Evolutionary conservation across 2,888 invertebrate species (phyloP), one percentile per base, ranked within the genome.

Genomic region (Rhingia campestris): DNA sequence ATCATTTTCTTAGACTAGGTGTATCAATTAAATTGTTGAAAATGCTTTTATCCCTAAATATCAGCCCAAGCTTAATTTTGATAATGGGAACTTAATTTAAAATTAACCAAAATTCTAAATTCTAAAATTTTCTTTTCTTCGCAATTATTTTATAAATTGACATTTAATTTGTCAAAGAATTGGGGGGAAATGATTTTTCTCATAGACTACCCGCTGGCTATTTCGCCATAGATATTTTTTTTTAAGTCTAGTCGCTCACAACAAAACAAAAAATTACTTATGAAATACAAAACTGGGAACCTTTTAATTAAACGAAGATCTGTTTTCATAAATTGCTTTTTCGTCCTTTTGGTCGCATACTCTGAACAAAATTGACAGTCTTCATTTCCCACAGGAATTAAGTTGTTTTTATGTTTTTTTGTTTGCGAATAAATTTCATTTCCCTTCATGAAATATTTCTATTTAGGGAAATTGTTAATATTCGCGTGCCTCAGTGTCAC

Each of bases 221-320:
- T 22, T 22, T 2, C 22, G 22, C 22, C 22, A 22, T 22, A 22
- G 2, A 22, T 22, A 22, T 22, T 22, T 22, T 22, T n/a, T 22
- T 22, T 22, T 22, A 22, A 22, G 22, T 22, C 22, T 22, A 22
- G 22, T 22, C 22, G 22, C 22, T 22, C 1, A 22, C 22, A 45
- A 45, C n/a, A n/a, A 45, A 45, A 12, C n/a, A 22, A 22, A 22
- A 22, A 22, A 22, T 22, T 22, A 22, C 1, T 22, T 22, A 4
- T 10, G 30, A 30, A 2, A 30, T 30, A 30, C 9, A 49, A 49
- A 0, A 4, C 7, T 4, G 4, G 4, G 4, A 22, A 14, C 6
- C 6, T 22, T 47, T 47, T 49, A 49, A 49, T 49, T 49, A 49
- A 49, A 49, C 10, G 30, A 22, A 49, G 30, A 49, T 49, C 30